Evolutionary conservation across 2,888 invertebrate genomes (phyloP).

Genomic region (Dorcus hopei): DNA sequence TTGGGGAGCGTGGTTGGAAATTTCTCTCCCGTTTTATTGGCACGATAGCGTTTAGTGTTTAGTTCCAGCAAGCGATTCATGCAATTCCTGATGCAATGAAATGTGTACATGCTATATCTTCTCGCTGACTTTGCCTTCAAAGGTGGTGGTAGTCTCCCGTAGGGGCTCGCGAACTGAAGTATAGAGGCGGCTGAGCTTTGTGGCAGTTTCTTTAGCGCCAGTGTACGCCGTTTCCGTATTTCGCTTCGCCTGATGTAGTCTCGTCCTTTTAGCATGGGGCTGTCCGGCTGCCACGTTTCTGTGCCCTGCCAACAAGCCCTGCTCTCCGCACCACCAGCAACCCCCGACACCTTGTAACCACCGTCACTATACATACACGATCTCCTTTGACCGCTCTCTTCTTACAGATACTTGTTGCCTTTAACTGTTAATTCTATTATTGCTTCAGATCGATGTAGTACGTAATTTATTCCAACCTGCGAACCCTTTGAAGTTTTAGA

Average conservation of each 20-base stretch:
- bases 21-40: background rate
- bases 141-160: constrained; percentile 27
- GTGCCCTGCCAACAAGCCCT: constrained; percentile 43
- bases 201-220: constrained; percentile 13
- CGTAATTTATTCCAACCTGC: too few species aligned
- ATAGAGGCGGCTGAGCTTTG: constrained; percentile 26
- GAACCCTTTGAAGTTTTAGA: too few species aligned
- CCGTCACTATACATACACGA: background rate
- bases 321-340: constrained; percentile 25
- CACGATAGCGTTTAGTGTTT: constrained; percentile 22
- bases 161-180: constrained; percentile 26
- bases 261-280: constrained; percentile 33
- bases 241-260: constrained; percentile 26
- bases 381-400: constrained; percentile 4
- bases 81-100: constrained; percentile 47
- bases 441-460: too few species aligned
- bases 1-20: background rate
- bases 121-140: constrained; percentile 26
- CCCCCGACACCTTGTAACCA: constrained; percentile 10
- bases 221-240: constrained; percentile 23
- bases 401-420: background rate
- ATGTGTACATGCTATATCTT: constrained; percentile 36
- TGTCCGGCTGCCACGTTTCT: constrained; percentile 30
- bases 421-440: too few species aligned
- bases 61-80: constrained; percentile 34